Base-by-base conservation (phyloP, 2,797 vertebrate genomes). In the Coregonus ussuriensis region DNA sequence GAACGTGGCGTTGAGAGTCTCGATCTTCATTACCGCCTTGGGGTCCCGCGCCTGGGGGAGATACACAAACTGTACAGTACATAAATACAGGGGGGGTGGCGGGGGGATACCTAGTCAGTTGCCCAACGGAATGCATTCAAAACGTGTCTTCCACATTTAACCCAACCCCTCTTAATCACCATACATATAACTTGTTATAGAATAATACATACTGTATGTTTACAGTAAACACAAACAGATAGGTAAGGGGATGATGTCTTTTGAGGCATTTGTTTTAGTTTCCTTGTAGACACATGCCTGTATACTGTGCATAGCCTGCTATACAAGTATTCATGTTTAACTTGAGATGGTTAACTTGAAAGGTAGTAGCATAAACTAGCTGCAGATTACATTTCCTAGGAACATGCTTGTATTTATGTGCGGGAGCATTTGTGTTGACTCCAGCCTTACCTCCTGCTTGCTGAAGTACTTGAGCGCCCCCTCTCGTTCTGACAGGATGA, bases 391-490 rank as follows among this genome's bases (percentile, higher is more conserved):
- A 62, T 62, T 62, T 21, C 56, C 18, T 1, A 7, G 18, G n/a
- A 62, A 6, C 56, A 6, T 21, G 73, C 41, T 6, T 25, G n/a
- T 29, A 4, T 68, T 13, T 9, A 47, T 47, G 7, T 63, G 21
- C 3, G 59, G 13, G 41, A 56, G 66, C 35, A 29, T 29, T 16
- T 31, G 41, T 53, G 62, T 33, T 15, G n/a, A 3, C 25, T 9
- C 16, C 47, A 31, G 5, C 71, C 97, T 97, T 88, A 99, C 98
- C 0, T 99, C 98, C 0, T 97, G 96, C 84, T 97, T 98, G 95
- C 98, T 99, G 94, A 97, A 99, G 85, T 99, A 99, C 83, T 98
- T 99, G 74, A 99, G 93, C 0, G 95, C 96, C 0, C 98, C 97
- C 89, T 99, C 98, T 47, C 97, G 91, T 86, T 99, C 98, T 0